Percentiles rank a stretch among this genome's conserved stretches.
Evolutionary conservation across 37 sponge, comb jelly and placozoan species (phyloP).

Genomic region (Crambe crambe): DNA sequence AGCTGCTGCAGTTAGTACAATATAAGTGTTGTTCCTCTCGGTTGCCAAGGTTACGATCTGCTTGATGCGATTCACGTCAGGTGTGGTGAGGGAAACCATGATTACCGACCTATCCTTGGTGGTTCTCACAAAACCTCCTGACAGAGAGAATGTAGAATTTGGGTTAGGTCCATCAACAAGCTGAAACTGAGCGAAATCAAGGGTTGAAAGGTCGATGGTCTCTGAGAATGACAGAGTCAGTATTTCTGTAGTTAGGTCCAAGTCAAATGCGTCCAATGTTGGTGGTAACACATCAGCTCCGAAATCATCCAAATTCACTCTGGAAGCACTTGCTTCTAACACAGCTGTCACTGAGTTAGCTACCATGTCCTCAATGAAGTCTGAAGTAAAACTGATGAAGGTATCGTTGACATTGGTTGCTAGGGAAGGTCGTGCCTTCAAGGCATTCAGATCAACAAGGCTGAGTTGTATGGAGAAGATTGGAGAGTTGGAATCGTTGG

Average conservation of each 20-base stretch:
- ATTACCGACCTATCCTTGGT: conserved; percentile 15
- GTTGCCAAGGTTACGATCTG: conserved; percentile 50
- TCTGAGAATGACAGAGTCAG: conserved; percentile 80
- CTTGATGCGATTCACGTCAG: conserved; percentile 84
- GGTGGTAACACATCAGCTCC: conserved; percentile 56
- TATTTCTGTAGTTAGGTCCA: conserved; percentile 61
- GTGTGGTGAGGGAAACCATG: conserved; percentile 33
- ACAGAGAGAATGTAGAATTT: conserved; percentile 46
- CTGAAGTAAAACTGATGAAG: conserved; percentile 43
- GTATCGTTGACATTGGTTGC: conserved; percentile 37
- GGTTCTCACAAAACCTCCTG: conserved; percentile 58
- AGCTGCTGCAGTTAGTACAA: conserved; percentile 53
- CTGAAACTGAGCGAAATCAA: conserved; percentile 64
- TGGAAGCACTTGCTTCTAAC: conserved; percentile 13
- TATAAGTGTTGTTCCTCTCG: conserved; percentile 59
- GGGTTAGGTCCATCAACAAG: conserved; percentile 23
- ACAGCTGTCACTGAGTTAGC: conserved; percentile 50
- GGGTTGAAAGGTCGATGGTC: conserved; percentile 65
- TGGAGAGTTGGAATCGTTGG: conserved; percentile 46
- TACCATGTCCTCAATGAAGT: conserved; percentile 62
- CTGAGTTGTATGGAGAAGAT: conserved; percentile 49
- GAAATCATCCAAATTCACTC: not conserved
- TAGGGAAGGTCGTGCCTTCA: conserved; percentile 72
- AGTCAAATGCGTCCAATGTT: conserved; percentile 43
- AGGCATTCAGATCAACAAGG: conserved; percentile 69